Percentiles rank a stretch among this genome's conserved stretches.
Conservation (phyloP, 2,797 vertebrate species). For the Sebastes oblongus region DNA sequence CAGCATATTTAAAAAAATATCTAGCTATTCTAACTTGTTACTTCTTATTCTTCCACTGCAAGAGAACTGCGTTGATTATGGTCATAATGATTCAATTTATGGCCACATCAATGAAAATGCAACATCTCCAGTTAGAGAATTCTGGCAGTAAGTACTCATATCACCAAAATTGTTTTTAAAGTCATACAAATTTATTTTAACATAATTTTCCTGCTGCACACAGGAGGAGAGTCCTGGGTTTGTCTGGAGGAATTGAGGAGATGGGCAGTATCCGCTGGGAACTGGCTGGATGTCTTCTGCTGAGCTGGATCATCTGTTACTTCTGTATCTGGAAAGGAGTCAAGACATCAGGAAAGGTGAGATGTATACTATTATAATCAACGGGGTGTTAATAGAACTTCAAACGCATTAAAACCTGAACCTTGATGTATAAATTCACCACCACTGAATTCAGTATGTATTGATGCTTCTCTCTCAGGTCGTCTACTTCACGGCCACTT, state of each 20-base stretch:
- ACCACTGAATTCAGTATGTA: not conserved
- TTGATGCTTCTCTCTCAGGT: slow-evolving; percentile 52
- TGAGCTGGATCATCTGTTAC: slow-evolving; percentile 90
- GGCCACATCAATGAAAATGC: slow-evolving; percentile 38
- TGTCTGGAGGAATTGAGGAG: slow-evolving; percentile 88
- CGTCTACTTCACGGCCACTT: slow-evolving; percentile 92
- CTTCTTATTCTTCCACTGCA: not conserved
- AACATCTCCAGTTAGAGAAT: slow-evolving; percentile 77
- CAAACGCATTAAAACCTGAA: not conserved
- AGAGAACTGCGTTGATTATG: slow-evolving; percentile 83
- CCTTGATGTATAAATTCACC: not conserved
- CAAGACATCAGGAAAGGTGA: slow-evolving; percentile 90
- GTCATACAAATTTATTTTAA: not conserved
- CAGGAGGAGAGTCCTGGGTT: slow-evolving; percentile 87
- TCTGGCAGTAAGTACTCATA: slow-evolving; percentile 78
- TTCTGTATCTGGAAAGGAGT: slow-evolving; percentile 94
- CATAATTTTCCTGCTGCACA: not conserved
- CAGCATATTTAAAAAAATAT: no score
- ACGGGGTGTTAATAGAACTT: accelerated
- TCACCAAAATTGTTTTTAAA: not conserved
- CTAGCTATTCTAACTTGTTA: not conserved
- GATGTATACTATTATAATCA: not conserved
- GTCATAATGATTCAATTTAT: slow-evolving; percentile 71
- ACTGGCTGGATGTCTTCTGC: slow-evolving; percentile 86
- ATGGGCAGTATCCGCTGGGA: slow-evolving; percentile 89